Base-by-base conservation (phyloP, 1,140 invertebrate species). In the Pectinophora gossypiella region DNA sequence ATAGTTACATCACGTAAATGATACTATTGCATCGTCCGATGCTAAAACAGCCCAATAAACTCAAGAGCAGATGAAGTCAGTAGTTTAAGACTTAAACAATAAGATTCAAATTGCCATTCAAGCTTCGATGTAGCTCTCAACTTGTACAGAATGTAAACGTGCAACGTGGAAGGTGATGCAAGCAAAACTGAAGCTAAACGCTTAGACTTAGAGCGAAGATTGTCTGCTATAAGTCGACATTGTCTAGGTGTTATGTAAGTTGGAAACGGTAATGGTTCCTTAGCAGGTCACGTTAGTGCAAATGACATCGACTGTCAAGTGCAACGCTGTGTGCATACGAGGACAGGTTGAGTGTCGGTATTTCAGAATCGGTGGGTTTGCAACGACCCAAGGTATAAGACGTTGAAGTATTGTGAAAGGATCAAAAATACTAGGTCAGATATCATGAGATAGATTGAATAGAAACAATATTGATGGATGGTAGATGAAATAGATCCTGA, bases 291-390 rank as follows among this genome's bases (percentile, higher is more conserved):
- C 71, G 76, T 66, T 79, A 65, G 70, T 72, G 72, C 72, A 64
- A 74, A 79, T 82, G 78, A 80, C 80, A 85, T 82, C 79, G 81
- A 70, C 68, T 77, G 77, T 81, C 77, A 82, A 86, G 77, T 82
- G 72, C 77, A 82, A 68, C 69, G 68, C 68, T 82, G 79, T 82
- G 80, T 84, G 77, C 71, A 40, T 40, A 40, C 36, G 36, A 18
- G 36, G 36, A 15, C 13, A 40, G n/a, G n/a, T n/a, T n/a, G n/a
- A n/a, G n/a, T n/a, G n/a, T n/a, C n/a, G n/a, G n/a, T n/a, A n/a
- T n/a, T n/a, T n/a, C n/a, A n/a, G n/a, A n/a, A n/a, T n/a, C n/a
- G n/a, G n/a, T n/a, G n/a, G n/a, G n/a, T n/a, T n/a, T n/a, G n/a
- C n/a, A n/a, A n/a, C n/a, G n/a, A n/a, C n/a, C n/a, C n/a, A n/a